These are phyloP conservation scores for Epicampocera succincta DNA, from an alignment of 2,888 invertebrate species.

Conservation along the genomic window DNA sequence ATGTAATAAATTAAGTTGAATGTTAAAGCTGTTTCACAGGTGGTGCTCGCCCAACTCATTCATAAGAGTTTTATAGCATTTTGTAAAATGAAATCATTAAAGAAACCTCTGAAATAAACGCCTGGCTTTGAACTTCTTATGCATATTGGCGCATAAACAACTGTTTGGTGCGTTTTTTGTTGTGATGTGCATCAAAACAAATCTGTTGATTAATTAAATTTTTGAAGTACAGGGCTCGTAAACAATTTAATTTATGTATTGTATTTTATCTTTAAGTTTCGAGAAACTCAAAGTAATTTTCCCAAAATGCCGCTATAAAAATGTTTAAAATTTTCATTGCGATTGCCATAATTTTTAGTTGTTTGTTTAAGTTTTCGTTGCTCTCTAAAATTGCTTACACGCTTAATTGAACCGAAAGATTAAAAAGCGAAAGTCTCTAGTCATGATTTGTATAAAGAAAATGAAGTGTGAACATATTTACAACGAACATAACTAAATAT, in stretches of 20 bases:
- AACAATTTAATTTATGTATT: background rate
- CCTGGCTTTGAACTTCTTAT: background rate
- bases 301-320: background rate
- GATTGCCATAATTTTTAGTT: conserved; percentile 20
- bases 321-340: background rate
- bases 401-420: conserved; percentile 38
- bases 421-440: conserved; percentile 51
- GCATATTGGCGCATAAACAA: background rate
- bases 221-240: background rate
- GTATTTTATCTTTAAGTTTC: background rate
- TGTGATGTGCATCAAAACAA: conserved; percentile 23
- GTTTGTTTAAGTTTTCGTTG: conserved; percentile 14
- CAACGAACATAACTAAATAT: too few relatives aligned
- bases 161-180: background rate
- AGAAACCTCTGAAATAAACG: background rate
- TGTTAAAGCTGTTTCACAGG: conserved; percentile 26
- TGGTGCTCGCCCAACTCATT: background rate
- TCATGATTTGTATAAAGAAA: too few relatives aligned
- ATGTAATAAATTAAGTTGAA: conserved; percentile 25
- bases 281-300: background rate
- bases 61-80: background rate
- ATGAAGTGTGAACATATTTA: too few relatives aligned
- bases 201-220: conserved; percentile 33
- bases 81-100: conserved; percentile 43
- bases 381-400: background rate